Evolutionary conservation across 2,888 invertebrate species (phyloP).

Genomic region (Hyalella azteca): DNA sequence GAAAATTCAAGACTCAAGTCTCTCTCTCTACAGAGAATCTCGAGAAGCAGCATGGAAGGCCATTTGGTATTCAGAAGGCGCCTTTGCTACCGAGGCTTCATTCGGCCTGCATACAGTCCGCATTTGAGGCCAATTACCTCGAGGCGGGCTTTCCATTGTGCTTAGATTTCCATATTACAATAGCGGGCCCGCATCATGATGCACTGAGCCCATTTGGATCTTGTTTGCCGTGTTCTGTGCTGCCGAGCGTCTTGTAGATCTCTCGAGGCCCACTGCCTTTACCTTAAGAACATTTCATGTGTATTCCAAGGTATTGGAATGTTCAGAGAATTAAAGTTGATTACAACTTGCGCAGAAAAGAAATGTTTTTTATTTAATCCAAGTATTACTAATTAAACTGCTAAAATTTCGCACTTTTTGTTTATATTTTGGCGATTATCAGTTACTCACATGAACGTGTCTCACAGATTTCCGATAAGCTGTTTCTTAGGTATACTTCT

Average conservation of each 20-base stretch:
- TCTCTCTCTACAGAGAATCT: background rate
- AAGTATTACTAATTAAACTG: no score
- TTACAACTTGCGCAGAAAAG: no score
- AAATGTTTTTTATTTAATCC: no score
- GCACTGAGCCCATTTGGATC: background rate
- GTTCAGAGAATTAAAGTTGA: no score
- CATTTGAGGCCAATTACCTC: constrained; percentile 33
- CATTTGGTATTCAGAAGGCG: constrained; percentile 15
- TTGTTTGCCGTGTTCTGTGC: background rate
- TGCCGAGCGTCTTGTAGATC: background rate
- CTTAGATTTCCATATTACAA: constrained; percentile 36
- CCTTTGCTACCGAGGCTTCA: background rate
- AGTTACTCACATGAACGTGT: no score
- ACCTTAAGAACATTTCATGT: no score
- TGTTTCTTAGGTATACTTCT: background rate
- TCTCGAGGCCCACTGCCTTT: background rate
- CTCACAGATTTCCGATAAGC: background rate
- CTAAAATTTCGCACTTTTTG: no score
- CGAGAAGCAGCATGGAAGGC: background rate
- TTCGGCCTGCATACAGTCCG: constrained; percentile 22
- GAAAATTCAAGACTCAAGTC: background rate
- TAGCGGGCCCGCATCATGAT: constrained; percentile 17
- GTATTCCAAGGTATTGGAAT: no score
- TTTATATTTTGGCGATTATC: no score
- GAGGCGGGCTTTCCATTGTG: constrained; percentile 24